Evolutionary conservation across 1,140 invertebrate genomes (phyloP), one percentile per base, ranked within the genome.

Genomic region (Zaprionus capensis): DNA sequence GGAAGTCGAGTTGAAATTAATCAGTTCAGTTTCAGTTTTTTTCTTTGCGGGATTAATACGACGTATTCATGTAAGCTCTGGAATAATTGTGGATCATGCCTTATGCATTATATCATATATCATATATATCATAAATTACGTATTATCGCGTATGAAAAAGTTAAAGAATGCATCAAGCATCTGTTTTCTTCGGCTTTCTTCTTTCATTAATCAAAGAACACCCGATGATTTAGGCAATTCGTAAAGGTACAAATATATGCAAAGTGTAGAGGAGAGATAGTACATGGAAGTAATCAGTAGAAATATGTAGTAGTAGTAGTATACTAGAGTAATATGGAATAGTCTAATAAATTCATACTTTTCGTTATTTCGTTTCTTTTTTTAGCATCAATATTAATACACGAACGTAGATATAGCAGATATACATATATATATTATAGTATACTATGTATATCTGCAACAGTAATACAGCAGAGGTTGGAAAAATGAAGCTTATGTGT

Each of bases 271-370:
- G 41, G 41, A 46, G 41, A 46, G 41, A 51, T 51, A 51, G 46
- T 51, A 51, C 46, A 46, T 51, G 46, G 46, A 51, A 51, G 46
- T 51, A 17, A 51, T 51, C 46, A 51, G 20, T 51, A 64, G 53
- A 41, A 31, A 17, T 69, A 56, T 71, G 55, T 61, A 53, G 28
- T 49, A 64, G 34, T 44, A 58, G 58, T 64, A 55, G 57, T 78
- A 73, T 77, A 66, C 66, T 74, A 75, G 53, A 75, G 53, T 56
- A 64, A 65, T 51, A 63, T 49, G 62, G 63, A 77, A 77, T 85
- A 76, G 82, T 86, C 82, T 86, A 82, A 82, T 86, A 86, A 86
- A 86, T 86, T 86, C 82, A 86, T 86, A 82, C 58, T 82, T 85
- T 82, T 82, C 82, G 82, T 81, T 82, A 86, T 76, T 44, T 81